Percentiles rank a stretch among this genome's conserved stretches.
phyloP scores from a whole-genome alignment of 2,113 vertebrate species.

The Acrocephalus arundinaceus region DNA sequence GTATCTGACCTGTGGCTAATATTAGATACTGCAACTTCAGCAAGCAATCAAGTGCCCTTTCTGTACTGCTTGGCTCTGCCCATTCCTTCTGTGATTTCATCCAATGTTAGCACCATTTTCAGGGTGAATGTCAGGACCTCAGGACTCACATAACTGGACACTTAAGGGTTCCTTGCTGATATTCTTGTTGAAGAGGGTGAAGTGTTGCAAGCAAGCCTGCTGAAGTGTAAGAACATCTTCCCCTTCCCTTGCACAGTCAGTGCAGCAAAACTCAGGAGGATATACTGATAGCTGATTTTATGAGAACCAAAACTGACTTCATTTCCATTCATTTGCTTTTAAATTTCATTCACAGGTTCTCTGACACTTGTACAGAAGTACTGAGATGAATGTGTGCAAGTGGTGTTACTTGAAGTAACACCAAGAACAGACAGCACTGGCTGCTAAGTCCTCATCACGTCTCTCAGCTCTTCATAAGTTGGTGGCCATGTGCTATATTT shows the following conservation, averaged over 20 bases:
- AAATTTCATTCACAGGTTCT: neutral
- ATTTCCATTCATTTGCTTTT: neutral
- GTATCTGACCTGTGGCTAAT: neutral
- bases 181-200: neutral
- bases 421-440: neutral
- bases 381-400: neutral
- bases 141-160: neutral
- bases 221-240: neutral
- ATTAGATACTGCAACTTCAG: constrained; percentile 15
- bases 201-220: neutral
- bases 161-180: neutral
- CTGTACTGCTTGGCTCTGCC: neutral
- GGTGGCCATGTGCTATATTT: neutral
- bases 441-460: neutral
- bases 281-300: neutral
- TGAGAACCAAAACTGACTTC: neutral
- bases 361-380: neutral
- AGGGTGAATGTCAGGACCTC: neutral
- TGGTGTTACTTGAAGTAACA: neutral
- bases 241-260: neutral
- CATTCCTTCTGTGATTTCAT: neutral
- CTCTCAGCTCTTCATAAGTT: neutral
- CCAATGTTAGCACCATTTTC: neutral
- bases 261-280: neutral
- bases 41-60: neutral